Conservation (phyloP, 1,140 invertebrate genomes). For the Bombus sylvicola region DNA sequence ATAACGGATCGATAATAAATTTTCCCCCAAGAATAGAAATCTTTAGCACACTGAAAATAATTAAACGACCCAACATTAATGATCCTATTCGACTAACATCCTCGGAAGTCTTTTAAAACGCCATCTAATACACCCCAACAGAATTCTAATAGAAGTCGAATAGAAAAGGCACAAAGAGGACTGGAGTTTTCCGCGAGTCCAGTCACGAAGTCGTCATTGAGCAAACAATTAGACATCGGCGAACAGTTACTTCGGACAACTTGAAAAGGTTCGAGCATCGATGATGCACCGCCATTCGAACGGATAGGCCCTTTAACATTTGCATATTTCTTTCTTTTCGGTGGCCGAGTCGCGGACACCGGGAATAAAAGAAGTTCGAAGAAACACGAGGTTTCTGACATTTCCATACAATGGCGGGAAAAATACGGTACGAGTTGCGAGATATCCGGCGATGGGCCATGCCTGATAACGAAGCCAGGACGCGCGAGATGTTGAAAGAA, state of each 20-base stretch:
- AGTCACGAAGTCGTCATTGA: constrained; percentile 15
- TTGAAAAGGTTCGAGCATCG: neutral
- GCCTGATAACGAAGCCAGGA: constrained; percentile 67
- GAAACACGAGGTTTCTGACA: constrained; percentile 62
- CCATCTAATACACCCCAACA: neutral
- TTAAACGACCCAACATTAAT: neutral
- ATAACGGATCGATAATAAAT: no score
- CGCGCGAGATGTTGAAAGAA: constrained; percentile 65
- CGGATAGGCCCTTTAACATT: neutral
- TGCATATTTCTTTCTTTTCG: constrained; percentile 39
- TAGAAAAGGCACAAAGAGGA: neutral
- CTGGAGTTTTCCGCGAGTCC: neutral
- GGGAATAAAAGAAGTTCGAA: constrained; percentile 30
- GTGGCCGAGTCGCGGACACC: constrained; percentile 12
- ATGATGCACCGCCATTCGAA: neutral
- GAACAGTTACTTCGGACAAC: neutral
- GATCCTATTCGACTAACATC: neutral
- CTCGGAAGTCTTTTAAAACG: neutral
- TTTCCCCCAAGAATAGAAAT: no score
- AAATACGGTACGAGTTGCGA: constrained; percentile 71
- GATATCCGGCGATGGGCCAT: constrained; percentile 74
- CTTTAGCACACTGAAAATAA: neutral
- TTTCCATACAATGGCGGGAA: constrained; percentile 79
- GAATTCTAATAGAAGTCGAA: neutral
- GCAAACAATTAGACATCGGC: constrained; percentile 30